Percentiles rank a stretch among this genome's conserved stretches.
phyloP scores from a whole-genome alignment of 2,797 vertebrate species.

The Anguilla obscura region DNA sequence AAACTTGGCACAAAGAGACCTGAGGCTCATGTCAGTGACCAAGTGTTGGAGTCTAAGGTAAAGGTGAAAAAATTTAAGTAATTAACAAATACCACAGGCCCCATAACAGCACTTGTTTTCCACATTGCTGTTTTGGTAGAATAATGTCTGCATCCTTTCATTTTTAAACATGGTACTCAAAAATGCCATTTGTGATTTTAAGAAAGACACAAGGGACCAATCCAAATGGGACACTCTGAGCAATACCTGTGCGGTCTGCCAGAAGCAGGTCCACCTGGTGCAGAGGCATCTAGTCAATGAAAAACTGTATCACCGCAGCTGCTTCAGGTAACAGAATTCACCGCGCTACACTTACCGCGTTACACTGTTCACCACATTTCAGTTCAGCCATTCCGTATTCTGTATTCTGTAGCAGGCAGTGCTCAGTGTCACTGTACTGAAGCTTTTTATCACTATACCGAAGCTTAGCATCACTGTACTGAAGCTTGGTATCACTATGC shows the following conservation, averaged over 20 bases:
- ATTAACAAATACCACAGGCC: neutral
- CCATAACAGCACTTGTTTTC: neutral
- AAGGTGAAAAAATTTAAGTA: neutral
- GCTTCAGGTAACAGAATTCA: conserved; percentile 84
- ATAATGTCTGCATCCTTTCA: neutral
- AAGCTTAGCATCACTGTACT: no score
- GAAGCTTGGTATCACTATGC: no score
- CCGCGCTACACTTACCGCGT: neutral
- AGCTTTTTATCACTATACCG: neutral
- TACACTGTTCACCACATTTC: no score
- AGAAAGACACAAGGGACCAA: conserved; percentile 45
- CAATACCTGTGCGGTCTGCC: conserved; percentile 83
- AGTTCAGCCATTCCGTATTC: no score
- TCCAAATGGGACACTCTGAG: conserved; percentile 61
- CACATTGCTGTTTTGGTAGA: neutral
- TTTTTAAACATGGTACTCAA: neutral
- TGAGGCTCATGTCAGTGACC: conserved; percentile 59
- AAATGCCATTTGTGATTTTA: neutral
- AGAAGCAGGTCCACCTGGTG: conserved; percentile 92
- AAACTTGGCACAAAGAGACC: conserved; percentile 68
- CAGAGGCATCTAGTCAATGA: conserved; percentile 90
- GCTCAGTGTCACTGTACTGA: no score
- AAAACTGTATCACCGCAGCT: conserved; percentile 94
- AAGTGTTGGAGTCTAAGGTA: conserved; percentile 73
- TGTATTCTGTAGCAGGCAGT: neutral